Evolutionary conservation across 23 tunicate species (phyloP).

Genomic region (Trididemnum clinides): DNA sequence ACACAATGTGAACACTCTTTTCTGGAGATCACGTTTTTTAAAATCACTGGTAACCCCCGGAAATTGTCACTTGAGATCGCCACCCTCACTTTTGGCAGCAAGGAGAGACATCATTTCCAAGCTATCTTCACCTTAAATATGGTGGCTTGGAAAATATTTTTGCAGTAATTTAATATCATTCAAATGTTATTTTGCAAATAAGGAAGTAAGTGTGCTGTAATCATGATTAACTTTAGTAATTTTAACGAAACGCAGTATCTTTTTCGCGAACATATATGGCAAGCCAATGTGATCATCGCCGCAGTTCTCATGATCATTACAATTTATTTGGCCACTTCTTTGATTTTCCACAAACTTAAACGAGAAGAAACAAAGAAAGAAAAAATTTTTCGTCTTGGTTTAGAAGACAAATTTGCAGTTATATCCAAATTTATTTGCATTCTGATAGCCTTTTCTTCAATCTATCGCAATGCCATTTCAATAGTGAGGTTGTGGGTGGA

Average conservation of each 20-base stretch:
- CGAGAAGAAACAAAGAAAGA: neutral
- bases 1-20: no score
- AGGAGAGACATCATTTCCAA: no score
- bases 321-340: neutral
- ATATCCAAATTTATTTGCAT: slow-evolving; percentile 3
- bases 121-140: no score
- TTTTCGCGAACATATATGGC: neutral
- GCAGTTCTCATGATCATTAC: neutral
- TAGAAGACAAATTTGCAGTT: neutral
- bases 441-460: neutral
- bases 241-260: neutral
- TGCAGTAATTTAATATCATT: no score
- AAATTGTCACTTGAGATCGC: no score
- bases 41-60: no score
- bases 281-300: neutral
- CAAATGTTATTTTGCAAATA: no score
- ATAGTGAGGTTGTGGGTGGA: neutral
- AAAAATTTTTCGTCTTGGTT: neutral
- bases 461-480: neutral
- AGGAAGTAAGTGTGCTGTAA: no score
- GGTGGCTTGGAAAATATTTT: no score
- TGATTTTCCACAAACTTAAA: neutral
- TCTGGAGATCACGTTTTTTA: no score
- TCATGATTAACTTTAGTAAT: neutral
- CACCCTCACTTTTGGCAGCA: no score